Base-by-base conservation (phyloP, 1,140 invertebrate genomes). In the Drosophila equinoxialis region DNA sequence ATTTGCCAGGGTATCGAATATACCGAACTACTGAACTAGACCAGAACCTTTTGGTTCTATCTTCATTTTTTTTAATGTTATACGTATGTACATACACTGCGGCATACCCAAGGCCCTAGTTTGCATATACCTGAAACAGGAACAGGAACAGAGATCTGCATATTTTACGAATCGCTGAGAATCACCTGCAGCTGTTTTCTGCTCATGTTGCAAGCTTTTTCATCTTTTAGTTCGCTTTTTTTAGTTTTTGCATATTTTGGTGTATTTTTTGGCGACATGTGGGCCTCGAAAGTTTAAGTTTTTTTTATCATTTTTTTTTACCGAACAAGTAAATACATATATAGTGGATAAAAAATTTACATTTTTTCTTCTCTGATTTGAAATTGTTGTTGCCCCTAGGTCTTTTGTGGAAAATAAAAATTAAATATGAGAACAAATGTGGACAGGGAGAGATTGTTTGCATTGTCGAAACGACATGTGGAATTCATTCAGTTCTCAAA, bases 121-220 rank as follows among this genome's bases (percentile, higher is more conserved):
- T 71, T 76, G 65, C 74, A 65, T 77, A 71, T 77, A 61, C 70
- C 60, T 70, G 67, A 33, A 70, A 55, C 73, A 60, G 64, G 60
- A 37, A 62, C 35, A 30, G 37, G 37, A 39, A 45, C 39, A 23
- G 30, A 13, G 74, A 62, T 77, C 71, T 77, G 74, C 74, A 77
- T 77, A 75, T 86, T 79, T 77, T 77, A 71, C 48, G 54, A 77
- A 65, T 74, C 70, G 63, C 30, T 68, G 70, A 74, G 77, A 79
- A 79, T 86, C 83, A 86, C 83, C 83, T 86, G 79, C 83, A 87
- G 83, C 79, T 86, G 83, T 77, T 58, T 71, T 77, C 70, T 59
- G 67, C 26, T 60, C 66, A 68, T 75, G 68, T 74, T 30, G 59
- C 73, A 26, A 76, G 69, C 79, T 76, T 70, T 68, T 65, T 54